These are phyloP conservation scores for Callionymus lyra DNA, from an alignment of 2,113 vertebrate species.

Conservation along the genomic window DNA sequence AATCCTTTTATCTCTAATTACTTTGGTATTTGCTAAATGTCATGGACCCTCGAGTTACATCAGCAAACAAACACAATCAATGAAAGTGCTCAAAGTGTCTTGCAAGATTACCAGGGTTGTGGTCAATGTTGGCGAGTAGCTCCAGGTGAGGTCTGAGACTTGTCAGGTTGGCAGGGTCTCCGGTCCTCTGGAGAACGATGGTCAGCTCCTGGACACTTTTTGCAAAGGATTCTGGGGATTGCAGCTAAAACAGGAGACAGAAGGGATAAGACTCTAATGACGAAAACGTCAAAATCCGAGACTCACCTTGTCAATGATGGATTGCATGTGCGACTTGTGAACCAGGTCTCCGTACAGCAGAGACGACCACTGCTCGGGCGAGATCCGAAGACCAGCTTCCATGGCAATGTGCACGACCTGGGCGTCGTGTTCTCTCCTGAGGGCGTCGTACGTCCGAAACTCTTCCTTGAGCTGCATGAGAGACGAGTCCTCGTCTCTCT, in stretches of 20 bases:
- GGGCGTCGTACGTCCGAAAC: slow-evolving; percentile 89
- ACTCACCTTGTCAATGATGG: slow-evolving; percentile 93
- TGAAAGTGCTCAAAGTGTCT: too few relatives aligned
- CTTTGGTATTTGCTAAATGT: too few relatives aligned
- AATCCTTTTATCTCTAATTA: too few relatives aligned
- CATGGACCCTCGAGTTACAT: too few relatives aligned
- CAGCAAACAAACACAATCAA: too few relatives aligned
- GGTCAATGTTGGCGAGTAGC: slow-evolving; percentile 89
- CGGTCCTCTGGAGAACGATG: slow-evolving; percentile 90
- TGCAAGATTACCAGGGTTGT: slow-evolving; percentile 78
- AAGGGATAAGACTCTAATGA: slow-evolving; percentile 2
- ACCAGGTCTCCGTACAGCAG: slow-evolving; percentile 91
- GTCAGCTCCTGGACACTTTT: slow-evolving; percentile 96
- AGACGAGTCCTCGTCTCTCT: slow-evolving; percentile 95
- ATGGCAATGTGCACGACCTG: slow-evolving; percentile 97
- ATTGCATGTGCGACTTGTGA: slow-evolving; percentile 99
- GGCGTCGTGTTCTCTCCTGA: slow-evolving; percentile 88
- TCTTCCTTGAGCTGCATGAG: slow-evolving; percentile 96
- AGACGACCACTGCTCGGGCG: slow-evolving; percentile 95
- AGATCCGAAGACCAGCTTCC: slow-evolving; percentile 94
- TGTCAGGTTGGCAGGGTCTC: slow-evolving; percentile 90
- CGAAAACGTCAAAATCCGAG: not conserved
- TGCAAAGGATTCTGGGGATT: slow-evolving; percentile 93
- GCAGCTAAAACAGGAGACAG: slow-evolving; percentile 68
- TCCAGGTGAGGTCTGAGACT: slow-evolving; percentile 86